These are phyloP conservation scores for Eonycteris spelaea DNA, from an alignment of 2,113 vertebrate species.

Conservation along the genomic window DNA sequence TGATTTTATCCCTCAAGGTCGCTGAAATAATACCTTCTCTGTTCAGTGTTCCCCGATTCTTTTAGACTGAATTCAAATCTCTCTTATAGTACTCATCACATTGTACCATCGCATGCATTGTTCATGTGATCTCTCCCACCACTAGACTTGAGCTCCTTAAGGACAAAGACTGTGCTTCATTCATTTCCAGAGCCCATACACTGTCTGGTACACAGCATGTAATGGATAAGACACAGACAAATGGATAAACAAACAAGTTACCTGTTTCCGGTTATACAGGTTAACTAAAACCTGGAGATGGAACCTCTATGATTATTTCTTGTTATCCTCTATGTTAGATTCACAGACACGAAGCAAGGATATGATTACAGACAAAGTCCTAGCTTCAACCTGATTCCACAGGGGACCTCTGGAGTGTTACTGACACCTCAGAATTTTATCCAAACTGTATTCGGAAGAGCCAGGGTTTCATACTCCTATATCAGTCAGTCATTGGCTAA, in stretches of 20 bases:
- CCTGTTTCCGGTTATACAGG: background rate
- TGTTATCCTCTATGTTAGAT: background rate
- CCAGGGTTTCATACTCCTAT: background rate
- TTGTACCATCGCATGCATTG: background rate
- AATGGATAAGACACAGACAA: background rate
- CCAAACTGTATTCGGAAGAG: background rate
- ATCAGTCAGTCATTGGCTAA: background rate
- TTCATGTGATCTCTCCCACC: background rate
- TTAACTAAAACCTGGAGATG: background rate
- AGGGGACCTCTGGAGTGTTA: background rate
- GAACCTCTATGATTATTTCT: background rate
- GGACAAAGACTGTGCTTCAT: background rate
- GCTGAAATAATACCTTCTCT: background rate
- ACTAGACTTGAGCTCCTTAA: background rate
- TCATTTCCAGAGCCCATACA: background rate
- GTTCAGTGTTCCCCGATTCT: background rate
- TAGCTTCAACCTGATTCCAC: background rate
- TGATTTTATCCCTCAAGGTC: slow-evolving; percentile 1
- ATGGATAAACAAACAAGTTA: background rate
- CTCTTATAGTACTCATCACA: background rate
- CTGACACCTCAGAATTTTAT: background rate
- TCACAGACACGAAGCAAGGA: background rate
- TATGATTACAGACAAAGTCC: background rate
- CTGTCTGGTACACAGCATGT: background rate
- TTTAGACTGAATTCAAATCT: background rate